Base-by-base conservation (phyloP, 64 coral and sea anemone species). In the Stichodactyla mertensii region DNA sequence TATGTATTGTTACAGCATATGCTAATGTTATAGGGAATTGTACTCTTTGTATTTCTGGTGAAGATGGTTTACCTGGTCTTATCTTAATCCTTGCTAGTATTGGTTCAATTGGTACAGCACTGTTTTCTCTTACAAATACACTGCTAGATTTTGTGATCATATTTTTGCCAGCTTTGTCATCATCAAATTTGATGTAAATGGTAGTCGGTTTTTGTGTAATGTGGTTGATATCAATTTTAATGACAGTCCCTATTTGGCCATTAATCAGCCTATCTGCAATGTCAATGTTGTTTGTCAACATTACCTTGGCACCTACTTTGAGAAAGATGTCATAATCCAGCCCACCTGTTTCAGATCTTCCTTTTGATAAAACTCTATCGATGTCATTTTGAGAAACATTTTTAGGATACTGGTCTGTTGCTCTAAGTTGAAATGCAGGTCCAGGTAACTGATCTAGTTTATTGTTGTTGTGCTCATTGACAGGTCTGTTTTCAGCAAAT, bases 211-310 rank as follows among this genome's bases (percentile, higher is more conserved):
- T 86, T 36, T 36, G 31, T 36, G 31, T 36, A 2, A 1, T 36
- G 0, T 36, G 31, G 31, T 36, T 36, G 31, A 86, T 26, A 1
- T 11, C 10, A 16, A 86, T 86, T 69, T 16, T 66, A 3, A 14
- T 16, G 4, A 86, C 64, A 86, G 61, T 89, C 36, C 87, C 88
- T 36, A 84, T 83, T 80, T 89, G 78, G 13, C 88, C 88, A 89
- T 89, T 89, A 69, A 89, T 83, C 0, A 86, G 11, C 52, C 85
- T 86, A 11, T 86, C 85, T 15, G 31, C 31, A 36, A 36, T 36
- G 31, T 36, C 31, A 36, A 36, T 36, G 31, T 36, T 36, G 31
- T 36, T 36, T 36, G 31, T 36, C 31, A 36, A 2, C 31, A 36
- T 36, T 36, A 36, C 31, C 31, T 36, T 36, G 2, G 31, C 31